Evolutionary conservation across 2,888 invertebrate genomes (phyloP).

Genomic region (Junonia oenone): DNA sequence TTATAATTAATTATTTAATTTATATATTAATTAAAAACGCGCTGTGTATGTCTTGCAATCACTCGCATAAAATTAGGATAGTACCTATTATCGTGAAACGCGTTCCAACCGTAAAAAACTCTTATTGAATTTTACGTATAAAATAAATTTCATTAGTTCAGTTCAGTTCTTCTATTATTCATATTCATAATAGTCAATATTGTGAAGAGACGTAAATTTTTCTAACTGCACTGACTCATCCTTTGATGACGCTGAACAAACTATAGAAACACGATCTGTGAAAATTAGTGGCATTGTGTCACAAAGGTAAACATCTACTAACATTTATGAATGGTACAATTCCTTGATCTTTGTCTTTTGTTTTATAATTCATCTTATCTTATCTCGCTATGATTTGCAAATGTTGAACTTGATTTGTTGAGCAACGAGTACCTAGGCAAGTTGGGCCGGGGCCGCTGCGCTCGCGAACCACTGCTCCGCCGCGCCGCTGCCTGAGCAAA

Average conservation of each 20-base stretch:
- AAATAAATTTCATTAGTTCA: too few relatives aligned
- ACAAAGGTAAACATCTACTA: background rate
- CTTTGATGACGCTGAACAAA: background rate
- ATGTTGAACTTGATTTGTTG: conserved; percentile 7
- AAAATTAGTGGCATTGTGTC: conserved; percentile 20
- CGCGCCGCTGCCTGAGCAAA: conserved; percentile 9
- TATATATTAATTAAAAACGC: background rate
- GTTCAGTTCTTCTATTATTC: too few relatives aligned
- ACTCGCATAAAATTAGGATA: background rate
- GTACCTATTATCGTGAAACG: background rate
- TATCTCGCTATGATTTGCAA: background rate
- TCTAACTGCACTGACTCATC: conserved; percentile 1
- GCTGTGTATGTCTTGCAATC: background rate
- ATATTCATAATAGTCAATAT: background rate
- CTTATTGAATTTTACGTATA: too few relatives aligned
- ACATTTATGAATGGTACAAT: background rate
- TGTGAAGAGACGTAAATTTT: background rate
- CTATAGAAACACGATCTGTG: conserved; percentile 11
- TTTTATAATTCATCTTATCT: too few relatives aligned
- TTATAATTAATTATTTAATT: too few relatives aligned
- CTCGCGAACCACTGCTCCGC: background rate
- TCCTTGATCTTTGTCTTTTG: background rate
- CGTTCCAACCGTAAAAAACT: too few relatives aligned
- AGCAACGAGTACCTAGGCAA: too few relatives aligned
- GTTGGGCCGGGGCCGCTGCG: background rate